Evolutionary conservation across 2,797 vertebrate species (phyloP).

Genomic region (Trachops cirrhosus): DNA sequence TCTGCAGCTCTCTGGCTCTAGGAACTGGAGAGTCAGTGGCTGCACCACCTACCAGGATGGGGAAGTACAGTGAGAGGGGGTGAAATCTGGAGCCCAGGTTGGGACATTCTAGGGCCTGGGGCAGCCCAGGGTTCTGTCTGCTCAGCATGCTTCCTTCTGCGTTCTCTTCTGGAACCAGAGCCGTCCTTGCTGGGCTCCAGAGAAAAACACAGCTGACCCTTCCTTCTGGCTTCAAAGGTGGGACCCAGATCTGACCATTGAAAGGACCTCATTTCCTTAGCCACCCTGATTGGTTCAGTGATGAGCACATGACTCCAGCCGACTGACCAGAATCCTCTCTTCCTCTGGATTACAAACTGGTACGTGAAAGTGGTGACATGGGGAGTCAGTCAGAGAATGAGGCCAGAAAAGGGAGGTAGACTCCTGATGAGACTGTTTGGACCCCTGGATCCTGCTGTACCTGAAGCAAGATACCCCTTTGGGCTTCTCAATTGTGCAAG

Average conservation of each 20-base stretch:
- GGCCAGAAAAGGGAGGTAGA: background rate
- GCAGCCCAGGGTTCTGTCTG: background rate
- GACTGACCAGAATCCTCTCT: background rate
- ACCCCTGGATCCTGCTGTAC: background rate
- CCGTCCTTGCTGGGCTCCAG: background rate
- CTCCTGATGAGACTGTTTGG: background rate
- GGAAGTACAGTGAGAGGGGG: background rate
- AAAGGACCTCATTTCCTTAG: background rate
- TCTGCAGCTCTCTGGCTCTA: background rate
- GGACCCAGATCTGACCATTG: background rate
- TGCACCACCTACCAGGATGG: background rate
- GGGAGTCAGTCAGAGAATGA: background rate
- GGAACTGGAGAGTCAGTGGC: too few species aligned
- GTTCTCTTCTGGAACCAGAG: background rate
- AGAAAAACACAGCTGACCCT: background rate
- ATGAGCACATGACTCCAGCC: background rate
- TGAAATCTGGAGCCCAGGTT: background rate
- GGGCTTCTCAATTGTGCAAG: background rate
- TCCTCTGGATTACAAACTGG: background rate
- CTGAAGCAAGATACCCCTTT: background rate
- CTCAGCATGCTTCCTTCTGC: background rate
- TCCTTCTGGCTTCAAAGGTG: background rate
- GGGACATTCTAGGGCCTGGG: fast-evolving
- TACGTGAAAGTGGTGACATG: background rate
- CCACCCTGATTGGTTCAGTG: background rate